Base-by-base conservation (phyloP, 2,113 vertebrate species). In the Nesogale talazaci region DNA sequence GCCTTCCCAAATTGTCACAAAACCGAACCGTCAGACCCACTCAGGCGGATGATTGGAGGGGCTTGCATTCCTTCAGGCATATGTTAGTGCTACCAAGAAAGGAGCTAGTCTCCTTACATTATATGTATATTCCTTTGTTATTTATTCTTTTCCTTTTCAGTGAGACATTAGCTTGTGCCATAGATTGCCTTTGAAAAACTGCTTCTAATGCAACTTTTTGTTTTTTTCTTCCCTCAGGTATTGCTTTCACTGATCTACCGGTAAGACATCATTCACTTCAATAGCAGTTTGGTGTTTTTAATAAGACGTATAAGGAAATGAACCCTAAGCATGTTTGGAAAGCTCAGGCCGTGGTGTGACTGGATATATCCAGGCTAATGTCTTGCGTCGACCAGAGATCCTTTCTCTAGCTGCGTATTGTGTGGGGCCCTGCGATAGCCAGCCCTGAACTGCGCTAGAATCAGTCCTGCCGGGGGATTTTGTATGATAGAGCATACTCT, bases 181-280 rank as follows among this genome's bases (percentile, higher is more conserved):
- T 86, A 59, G 36, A 63, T n/a, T 94, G 59, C 59, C 63, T 95
- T 90, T 94, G 85, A 89, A 96, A 96, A 96, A 80, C 94, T 90
- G 80, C n/a, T 95, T 25, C 63, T 65, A 86, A 97, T 96, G 42
- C 36, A 56, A 10, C 27, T n/a, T 88, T 84, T 80, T 72, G 97
- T 92, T 97, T 74, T 74, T 72, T 97, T 59, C 96, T 96, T 16
- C 29, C 97, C 97, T 9, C 96, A 98, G 98, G 98, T 97, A 98
- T 98, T 83, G 98, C 98, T 97, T 98, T 98, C 96, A 98, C 98
- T 59, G 98, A 98, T 89, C 94, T 98, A 96, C 98, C 98, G 98
- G 98, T 98, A 98, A 98, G 98, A 97, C 27, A 52, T n/a, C 76
- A 95, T 84, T 95, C 93, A 82, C 96, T 96, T 96, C 96, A 79